Evolutionary conservation across 2,797 vertebrate species (phyloP), one percentile per base, ranked within the genome.

Genomic region (Peromyscus nudipes): DNA sequence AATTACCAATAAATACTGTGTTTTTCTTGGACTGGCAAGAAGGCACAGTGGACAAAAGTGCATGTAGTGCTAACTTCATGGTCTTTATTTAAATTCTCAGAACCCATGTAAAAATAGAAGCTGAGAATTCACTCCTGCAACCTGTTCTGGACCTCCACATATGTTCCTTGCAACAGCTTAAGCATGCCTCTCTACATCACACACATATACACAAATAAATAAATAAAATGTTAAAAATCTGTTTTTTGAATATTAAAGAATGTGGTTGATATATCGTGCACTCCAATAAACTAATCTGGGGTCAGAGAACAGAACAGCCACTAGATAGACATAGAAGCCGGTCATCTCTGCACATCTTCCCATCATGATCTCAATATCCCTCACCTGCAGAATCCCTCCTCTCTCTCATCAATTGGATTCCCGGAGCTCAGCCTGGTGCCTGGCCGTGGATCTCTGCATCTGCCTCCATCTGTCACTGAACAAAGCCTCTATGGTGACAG

Each of bases 201-300:
- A 69, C n/a, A 52, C 49, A 49, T 10, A 52, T 10, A 52, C 12
- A 52, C 12, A 52, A 7, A 25, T 37, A 23, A 57, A 57, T 83
- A 62, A 82, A 82, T 8, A 37, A 82, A 82, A 43, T 12, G 9
- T 81, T 57, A 57, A 81, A 52, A 37, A 92, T 75, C 7, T 92
- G 34, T 64, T 89, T 37, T n/a, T n/a, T 97, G 84, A 95, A 19
- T 77, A 64, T 89, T 94, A 81, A 88, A 34, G 8, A 55, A 55
- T 55, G 52, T 55, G 52, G 52, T 55, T 55, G 52, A 55, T 55
- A 14, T 16, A 55, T 55, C 16, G 52, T 55, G 52, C 52, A 55
- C 52, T 16, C 52, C 52, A 55, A 55, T 55, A 55, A 55, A 55
- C 52, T 14, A 55, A 55, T 55, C 52, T 55, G 52, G 52, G 52